Base-by-base conservation (phyloP, 2,888 invertebrate genomes). In the Pseudococcus jackbeardsleyi region DNA sequence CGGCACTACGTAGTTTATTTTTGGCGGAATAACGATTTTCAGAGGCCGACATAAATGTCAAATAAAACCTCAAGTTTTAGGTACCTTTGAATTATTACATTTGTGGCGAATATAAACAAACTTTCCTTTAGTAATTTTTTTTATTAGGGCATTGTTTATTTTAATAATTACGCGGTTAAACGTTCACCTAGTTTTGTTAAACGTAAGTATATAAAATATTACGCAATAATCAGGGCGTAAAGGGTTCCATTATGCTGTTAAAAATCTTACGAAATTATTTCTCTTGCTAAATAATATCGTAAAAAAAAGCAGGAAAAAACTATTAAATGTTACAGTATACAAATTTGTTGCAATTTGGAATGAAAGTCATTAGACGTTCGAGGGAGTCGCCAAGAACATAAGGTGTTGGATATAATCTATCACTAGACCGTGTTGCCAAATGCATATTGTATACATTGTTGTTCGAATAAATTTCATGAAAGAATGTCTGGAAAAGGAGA, bases 141-240 rank as follows among this genome's bases (percentile, higher is more conserved):
- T 64, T 64, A 64, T 22, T 19, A 64, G 11, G 22, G 64, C 64
- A 22, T 22, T 22, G 64, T 64, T 64, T 64, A 64, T 64, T 64
- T 64, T 64, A 64, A 64, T 64, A 59, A 59, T 59, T 59, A 64
- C 22, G 64, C 64, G 64, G 64, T 22, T 64, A 64, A 33, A 64
- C 12, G 22, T 64, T 64, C 64, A 64, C 64, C 64, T 64, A 64
- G 64, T 64, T 64, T 64, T 22, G 22, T 64, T 22, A 7, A 59
- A 59, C 59, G 50, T 42, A 42, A 42, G 48, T 54, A 54, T 54
- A 64, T 64, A 64, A 64, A 64, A 64, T 64, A 64, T 64, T 64
- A 64, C 22, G 64, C 64, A 64, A 64, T 22, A 64, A 64, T 64
- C 64, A 64, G 64, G 64, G 64, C 64, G 64, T 64, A 64, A 64